A percentile compares a stretch with the other conserved stretches of the same genome.
Evolutionary conservation across 92 coral and sea anemone species (phyloP).

Genomic region (Siderastrea radians): DNA sequence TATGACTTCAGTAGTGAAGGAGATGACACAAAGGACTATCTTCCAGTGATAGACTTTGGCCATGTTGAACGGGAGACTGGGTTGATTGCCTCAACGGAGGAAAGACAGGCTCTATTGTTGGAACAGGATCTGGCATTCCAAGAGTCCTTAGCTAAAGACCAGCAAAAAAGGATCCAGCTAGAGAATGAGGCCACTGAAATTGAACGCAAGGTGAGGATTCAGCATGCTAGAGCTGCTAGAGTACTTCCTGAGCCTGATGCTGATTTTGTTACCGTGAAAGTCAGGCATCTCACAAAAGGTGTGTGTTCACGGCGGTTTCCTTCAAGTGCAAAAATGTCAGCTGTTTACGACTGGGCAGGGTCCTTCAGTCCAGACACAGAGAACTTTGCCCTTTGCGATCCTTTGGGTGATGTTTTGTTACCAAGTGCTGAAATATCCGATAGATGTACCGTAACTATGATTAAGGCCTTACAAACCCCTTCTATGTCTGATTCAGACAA

Average conservation of each 20-base stretch:
- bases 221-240: slow-evolving; percentile 47
- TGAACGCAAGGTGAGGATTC: slow-evolving; percentile 37
- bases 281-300: slow-evolving; percentile 51
- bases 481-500: slow-evolving; percentile 61
- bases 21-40: neutral
- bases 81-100: slow-evolving; percentile 46
- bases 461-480: slow-evolving; percentile 47
- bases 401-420: slow-evolving; percentile 40
- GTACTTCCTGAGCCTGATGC: slow-evolving; percentile 44
- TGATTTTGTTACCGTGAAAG: slow-evolving; percentile 45
- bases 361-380: slow-evolving; percentile 62
- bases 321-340: slow-evolving; percentile 31
- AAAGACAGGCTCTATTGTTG: slow-evolving; percentile 30
- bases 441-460: slow-evolving; percentile 60
- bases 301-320: slow-evolving; percentile 41
- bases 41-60: slow-evolving; percentile 15
- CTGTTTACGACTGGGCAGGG: slow-evolving; percentile 79
- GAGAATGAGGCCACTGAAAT: slow-evolving; percentile 26
- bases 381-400: slow-evolving; percentile 61
- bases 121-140: slow-evolving; percentile 45
- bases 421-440: slow-evolving; percentile 53
- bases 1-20: slow-evolving; percentile 21
- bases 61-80: neutral
- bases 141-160: slow-evolving; percentile 52
- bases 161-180: slow-evolving; percentile 7